A percentile compares a stretch with the other conserved stretches of the same genome.
These are phyloP conservation scores for Pteruthius melanotis DNA, from an alignment of 2,113 vertebrate species.

Conservation along the genomic window DNA sequence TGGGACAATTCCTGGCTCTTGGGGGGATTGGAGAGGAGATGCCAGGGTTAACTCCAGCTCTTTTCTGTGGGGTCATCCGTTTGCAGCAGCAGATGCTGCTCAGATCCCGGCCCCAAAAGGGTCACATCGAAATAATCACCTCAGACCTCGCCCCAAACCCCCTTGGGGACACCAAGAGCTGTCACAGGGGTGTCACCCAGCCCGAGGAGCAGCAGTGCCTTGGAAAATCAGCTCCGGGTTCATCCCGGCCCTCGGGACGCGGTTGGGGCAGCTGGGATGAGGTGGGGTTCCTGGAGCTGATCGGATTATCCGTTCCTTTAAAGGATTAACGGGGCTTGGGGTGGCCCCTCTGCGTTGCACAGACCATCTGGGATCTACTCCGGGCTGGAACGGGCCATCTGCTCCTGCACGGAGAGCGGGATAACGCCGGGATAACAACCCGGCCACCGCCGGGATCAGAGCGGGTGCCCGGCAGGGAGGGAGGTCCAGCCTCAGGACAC, in stretches of 20 bases:
- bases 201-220: neutral
- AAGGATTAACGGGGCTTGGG: neutral
- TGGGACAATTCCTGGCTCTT: neutral
- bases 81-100: neutral
- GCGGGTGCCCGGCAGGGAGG: neutral
- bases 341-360: neutral
- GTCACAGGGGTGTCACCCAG: neutral
- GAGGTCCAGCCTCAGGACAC: neutral
- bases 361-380: neutral
- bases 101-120: neutral
- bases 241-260: fast-evolving
- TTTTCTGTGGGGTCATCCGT: neutral
- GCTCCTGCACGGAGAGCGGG: fast-evolving
- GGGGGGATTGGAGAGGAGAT: neutral
- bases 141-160: too few species aligned
- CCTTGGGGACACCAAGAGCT: neutral
- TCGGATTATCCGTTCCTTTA: neutral
- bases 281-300: neutral
- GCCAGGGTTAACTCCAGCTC: neutral
- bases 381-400: neutral
- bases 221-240: neutral
- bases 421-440: neutral
- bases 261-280: neutral
- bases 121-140: neutral
- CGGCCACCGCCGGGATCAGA: neutral